Evolutionary conservation across 2,113 vertebrate genomes (phyloP).

Genomic region (Petaurus breviceps): DNA sequence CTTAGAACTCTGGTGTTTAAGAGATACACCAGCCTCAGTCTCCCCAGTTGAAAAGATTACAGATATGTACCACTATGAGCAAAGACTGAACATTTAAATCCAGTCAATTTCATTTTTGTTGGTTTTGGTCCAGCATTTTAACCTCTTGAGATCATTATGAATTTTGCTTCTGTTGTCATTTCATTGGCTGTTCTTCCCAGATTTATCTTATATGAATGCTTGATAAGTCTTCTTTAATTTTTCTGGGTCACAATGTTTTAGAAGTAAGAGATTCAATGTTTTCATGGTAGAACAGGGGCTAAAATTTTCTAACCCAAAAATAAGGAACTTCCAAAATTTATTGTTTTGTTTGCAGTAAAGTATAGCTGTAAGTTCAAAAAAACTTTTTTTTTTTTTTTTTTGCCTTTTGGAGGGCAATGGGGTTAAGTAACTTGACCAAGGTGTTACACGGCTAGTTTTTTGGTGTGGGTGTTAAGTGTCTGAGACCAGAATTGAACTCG

Average conservation of each 20-base stretch:
- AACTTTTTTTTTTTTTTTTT: no score
- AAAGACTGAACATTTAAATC: not conserved
- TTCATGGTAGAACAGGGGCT: not conserved
- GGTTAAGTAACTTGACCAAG: no score
- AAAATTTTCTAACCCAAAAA: not conserved
- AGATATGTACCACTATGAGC: not conserved
- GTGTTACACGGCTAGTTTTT: no score
- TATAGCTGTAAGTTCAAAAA: not conserved
- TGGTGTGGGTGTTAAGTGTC: no score
- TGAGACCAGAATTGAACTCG: no score
- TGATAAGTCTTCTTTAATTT: not conserved
- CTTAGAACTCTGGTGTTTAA: not conserved
- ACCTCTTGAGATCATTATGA: not conserved
- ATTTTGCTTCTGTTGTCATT: not conserved
- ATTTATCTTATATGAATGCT: not conserved
- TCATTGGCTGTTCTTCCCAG: not conserved
- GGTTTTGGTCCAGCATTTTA: not conserved
- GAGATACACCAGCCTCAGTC: not conserved
- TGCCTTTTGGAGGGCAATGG: no score
- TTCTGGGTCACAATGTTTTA: not conserved
- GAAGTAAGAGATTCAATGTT: not conserved
- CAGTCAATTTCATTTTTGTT: not conserved
- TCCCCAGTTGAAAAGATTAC: not conserved
- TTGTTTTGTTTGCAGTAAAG: not conserved
- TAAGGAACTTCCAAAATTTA: slow-evolving; percentile 2